Conservation (phyloP, 2,113 vertebrate genomes). For the Gallinago paraguaiae region DNA sequence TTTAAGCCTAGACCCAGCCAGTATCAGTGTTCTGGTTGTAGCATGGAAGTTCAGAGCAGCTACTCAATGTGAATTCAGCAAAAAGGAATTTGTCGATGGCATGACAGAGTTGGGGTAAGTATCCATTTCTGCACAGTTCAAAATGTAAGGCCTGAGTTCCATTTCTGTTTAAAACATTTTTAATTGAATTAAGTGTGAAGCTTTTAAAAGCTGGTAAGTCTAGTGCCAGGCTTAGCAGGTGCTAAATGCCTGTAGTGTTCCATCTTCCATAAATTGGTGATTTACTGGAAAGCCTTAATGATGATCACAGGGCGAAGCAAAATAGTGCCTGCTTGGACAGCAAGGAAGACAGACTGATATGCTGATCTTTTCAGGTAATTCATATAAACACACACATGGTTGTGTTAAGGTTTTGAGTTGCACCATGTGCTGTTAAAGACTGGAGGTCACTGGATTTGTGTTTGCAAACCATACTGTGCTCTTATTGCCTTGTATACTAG, state of each 20-base stretch:
- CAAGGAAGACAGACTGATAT: neutral
- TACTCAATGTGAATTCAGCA: slow-evolving; percentile 96
- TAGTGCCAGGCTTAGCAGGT: neutral
- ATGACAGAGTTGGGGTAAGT: slow-evolving; percentile 95
- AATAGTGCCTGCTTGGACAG: neutral
- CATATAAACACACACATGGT: neutral
- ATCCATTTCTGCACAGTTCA: neutral
- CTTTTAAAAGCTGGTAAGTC: neutral
- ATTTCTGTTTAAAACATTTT: neutral
- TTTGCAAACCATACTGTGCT: neutral
- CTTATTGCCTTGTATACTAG: neutral
- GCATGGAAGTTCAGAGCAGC: slow-evolving; percentile 96
- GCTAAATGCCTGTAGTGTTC: neutral
- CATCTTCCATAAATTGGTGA: neutral
- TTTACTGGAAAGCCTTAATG: neutral
- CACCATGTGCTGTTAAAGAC: neutral
- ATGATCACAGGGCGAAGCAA: neutral
- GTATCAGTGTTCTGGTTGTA: slow-evolving; percentile 90
- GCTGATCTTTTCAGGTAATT: neutral
- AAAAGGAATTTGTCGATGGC: slow-evolving; percentile 94
- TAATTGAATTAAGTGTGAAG: neutral
- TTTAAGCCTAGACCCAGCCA: slow-evolving; percentile 89
- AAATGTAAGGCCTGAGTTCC: neutral
- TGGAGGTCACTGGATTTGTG: neutral
- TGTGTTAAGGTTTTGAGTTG: neutral